These are phyloP conservation scores for Ephydatia muelleri DNA, from an alignment of 37 sponge, comb jelly and placozoan species.

Conservation along the genomic window DNA sequence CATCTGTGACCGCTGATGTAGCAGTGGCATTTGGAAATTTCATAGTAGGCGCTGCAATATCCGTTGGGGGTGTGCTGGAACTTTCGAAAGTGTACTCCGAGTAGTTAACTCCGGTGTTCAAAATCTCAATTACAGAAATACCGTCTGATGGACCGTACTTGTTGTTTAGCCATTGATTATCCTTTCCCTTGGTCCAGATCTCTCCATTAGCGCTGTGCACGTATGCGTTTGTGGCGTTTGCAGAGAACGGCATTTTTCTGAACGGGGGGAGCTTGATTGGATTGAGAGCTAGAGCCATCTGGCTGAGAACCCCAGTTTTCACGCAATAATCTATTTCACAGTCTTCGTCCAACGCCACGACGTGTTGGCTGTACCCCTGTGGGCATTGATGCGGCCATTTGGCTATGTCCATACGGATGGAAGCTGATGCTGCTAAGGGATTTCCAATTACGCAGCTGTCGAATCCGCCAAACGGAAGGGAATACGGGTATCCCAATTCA, in stretches of 20 bases:
- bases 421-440: background rate
- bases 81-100: background rate
- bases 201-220: background rate
- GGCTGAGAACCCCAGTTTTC: background rate
- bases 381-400: conserved; percentile 33
- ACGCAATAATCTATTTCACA: conserved; percentile 52
- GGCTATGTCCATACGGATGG: background rate
- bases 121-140: background rate
- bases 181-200: background rate
- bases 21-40: background rate
- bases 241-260: background rate
- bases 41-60: background rate
- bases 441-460: conserved; percentile 55
- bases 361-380: conserved; percentile 42
- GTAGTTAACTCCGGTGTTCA: background rate
- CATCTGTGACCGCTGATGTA: background rate
- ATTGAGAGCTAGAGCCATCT: background rate
- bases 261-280: conserved; percentile 41
- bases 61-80: background rate
- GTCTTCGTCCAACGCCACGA: conserved; percentile 22
- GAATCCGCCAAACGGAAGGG: conserved; percentile 65
- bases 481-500: conserved; percentile 33
- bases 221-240: background rate
- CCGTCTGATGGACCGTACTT: background rate
- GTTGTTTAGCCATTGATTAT: background rate